Conservation (phyloP, 2,797 vertebrate species). For the Threskiornis aethiopicus region DNA sequence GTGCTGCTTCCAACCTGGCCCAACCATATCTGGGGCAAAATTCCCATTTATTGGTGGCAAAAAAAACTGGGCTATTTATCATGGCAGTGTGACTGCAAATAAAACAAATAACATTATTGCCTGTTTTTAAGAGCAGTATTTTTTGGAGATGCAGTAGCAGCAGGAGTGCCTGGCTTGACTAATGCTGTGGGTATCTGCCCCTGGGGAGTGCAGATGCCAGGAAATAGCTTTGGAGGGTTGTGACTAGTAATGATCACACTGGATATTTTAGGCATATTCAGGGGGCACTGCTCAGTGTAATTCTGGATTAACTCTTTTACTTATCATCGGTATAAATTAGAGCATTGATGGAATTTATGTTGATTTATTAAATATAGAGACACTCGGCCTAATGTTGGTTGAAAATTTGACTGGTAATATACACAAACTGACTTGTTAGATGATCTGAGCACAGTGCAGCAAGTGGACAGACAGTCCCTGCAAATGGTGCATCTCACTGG, state of each 20-base stretch:
- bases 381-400: background rate
- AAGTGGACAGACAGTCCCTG: background rate
- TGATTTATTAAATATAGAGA: background rate
- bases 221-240: conserved; percentile 47
- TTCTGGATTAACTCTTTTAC: conserved; percentile 49
- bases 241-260: conserved; percentile 50
- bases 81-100: background rate
- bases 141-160: conserved; percentile 50
- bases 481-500: background rate
- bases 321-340: background rate
- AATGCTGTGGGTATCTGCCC: conserved; percentile 55
- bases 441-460: background rate
- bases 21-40: background rate
- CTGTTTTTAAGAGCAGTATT: conserved; percentile 11
- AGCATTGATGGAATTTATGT: background rate
- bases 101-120: background rate
- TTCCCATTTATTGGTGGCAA: background rate
- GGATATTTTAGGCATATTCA: conserved; percentile 54
- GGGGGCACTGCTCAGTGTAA: conserved; percentile 17
- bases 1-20: background rate
- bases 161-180: conserved; percentile 49
- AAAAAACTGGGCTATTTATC: background rate
- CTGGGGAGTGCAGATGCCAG: conserved; percentile 59
- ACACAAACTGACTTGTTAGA: background rate
- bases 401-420: background rate